Evolutionary conservation across 2,888 invertebrate genomes (phyloP).

Genomic region (Lasioglossum lativentre): DNA sequence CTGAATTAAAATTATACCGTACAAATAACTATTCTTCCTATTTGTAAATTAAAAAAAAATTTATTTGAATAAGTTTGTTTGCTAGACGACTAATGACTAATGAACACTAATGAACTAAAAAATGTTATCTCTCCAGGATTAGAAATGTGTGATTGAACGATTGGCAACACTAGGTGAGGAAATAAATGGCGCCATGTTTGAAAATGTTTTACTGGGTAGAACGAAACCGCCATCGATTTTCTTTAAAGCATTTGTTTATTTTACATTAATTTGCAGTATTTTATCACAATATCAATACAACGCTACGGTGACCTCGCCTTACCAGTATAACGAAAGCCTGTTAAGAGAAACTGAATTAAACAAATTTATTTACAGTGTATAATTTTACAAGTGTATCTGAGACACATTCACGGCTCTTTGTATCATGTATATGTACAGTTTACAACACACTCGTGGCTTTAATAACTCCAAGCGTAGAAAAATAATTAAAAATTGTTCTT

Average conservation of each 20-base stretch:
- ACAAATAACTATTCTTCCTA: background rate
- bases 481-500: constrained; percentile 23
- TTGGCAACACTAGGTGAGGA: constrained; percentile 13
- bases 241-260: constrained; percentile 40
- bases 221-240: background rate
- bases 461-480: constrained; percentile 27
- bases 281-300: constrained; percentile 50
- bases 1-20: background rate
- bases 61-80: background rate
- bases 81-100: background rate
- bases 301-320: constrained; percentile 6
- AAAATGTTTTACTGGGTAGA: background rate
- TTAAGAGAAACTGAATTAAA: constrained; percentile 46
- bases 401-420: constrained; percentile 11
- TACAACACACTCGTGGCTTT: constrained; percentile 28
- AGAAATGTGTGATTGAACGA: background rate
- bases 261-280: constrained; percentile 40
- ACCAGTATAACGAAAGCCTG: constrained; percentile 20
- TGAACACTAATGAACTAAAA: too few relatives aligned
- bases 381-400: constrained; percentile 45
- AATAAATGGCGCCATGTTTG: background rate
- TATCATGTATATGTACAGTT: constrained; percentile 45
- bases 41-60: background rate
- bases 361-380: constrained; percentile 63
- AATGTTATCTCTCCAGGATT: background rate